Base-by-base conservation (phyloP, 1,140 invertebrate species). In the Trachymyrmex septentrionalis region DNA sequence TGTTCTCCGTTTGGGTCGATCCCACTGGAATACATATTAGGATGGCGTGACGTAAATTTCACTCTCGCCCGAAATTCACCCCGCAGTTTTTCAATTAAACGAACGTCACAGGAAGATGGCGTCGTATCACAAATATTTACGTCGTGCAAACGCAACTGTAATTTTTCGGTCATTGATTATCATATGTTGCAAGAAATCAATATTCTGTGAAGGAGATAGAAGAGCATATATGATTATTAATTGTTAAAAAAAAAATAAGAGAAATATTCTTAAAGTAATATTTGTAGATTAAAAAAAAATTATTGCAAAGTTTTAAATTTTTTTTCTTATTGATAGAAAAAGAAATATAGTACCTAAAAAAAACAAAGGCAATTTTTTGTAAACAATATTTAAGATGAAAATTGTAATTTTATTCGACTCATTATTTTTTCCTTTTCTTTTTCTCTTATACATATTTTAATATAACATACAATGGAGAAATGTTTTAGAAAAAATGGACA, bases 61-160 rank as follows among this genome's bases (percentile, higher is more conserved):
- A 66, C 63, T 78, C 61, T 27, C 30, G 30, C 50, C 24, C 6
- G 16, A 66, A 66, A 64, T 86, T 34, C 34, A 66, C 21, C 30
- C 21, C 44, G 19, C 30, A 67, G 61, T 57, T 86, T 78, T 86
- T 78, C 84, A 78, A 86, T 86, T 85, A 86, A 86, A 78, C 75
- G 63, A 44, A 34, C 24, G 53, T 38, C 19, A 50, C 34, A 53
- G 71, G 9, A 73, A 73, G 27, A 53, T 24, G 21, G 24, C 24
- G 9, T 9, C 7, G 27, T 34, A 75, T 73, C 69, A n/a, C 57
- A 85, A 85, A 76, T 76, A 85, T 85, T 85, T 85, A 85, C 81
- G 38, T 10, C 55, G n/a, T n/a, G 48, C 19, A 81, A 76, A 75
- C 57, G 50, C 71, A 76, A 61, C 30, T 57, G 21, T 53, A 81